Evolutionary conservation across 1,140 invertebrate species (phyloP), one percentile per base, ranked within the genome.

Genomic region (Leptinotarsa lineolata): DNA sequence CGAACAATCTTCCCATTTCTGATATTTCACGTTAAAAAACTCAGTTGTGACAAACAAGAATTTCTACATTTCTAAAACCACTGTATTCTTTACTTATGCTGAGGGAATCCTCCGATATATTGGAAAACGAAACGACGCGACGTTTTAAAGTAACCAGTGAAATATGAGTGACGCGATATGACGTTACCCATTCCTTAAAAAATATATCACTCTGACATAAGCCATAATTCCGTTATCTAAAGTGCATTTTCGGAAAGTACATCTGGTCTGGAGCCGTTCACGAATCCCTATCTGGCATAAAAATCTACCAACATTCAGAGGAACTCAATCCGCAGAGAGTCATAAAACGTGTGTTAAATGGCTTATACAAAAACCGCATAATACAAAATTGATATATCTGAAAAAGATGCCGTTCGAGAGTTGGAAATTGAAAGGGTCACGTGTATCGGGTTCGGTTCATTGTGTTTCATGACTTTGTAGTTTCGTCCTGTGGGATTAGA

Each of bases 351-450:
- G 74, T 79, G 79, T 80, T 79, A 79, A 80, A 80, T 79, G 77
- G 76, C 71, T 77, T 76, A 80, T 80, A 74, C 59, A 65, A 70
- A 76, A 77, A 68, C 67, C 67, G 46, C 67, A 72, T 78, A 80
- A 80, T 78, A 77, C 68, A 66, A 72, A 80, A 80, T 79, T 80
- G 79, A 80, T 80, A 80, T 77, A 71, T 79, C 71, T 67, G 67
- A 58, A 68, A 68, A 68, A 68, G 48, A 68, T 21, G 44, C 16
- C 44, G 48, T 48, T 68, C 67, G 67, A 72, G 59, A 60, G 46
- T 45, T 21, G 45, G 30, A 39, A 68, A 68, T 68, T 79, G 79
- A 75, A 80, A 80, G 77, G 75, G 79, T 80, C 79, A 73, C 74
- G 77, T 78, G 76, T 70, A 72, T 65, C 70, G 73, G 30, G 60